These are phyloP conservation scores for Solenopsis invicta DNA, from an alignment of 1,140 invertebrate species.

Conservation along the genomic window DNA sequence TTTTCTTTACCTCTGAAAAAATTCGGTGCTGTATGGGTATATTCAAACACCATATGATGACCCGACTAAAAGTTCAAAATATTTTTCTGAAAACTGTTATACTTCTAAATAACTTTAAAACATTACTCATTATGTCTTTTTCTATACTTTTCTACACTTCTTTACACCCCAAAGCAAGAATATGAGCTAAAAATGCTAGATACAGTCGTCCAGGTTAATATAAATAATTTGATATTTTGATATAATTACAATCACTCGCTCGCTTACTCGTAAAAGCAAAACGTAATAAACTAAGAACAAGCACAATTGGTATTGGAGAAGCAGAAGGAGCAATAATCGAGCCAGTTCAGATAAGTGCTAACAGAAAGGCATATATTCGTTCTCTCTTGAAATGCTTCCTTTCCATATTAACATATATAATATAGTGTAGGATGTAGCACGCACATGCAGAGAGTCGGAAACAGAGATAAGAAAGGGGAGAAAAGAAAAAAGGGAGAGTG, in stretches of 20 bases:
- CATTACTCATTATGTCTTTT: no score
- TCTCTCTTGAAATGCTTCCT: background rate
- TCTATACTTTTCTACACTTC: no score
- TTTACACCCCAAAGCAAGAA: no score
- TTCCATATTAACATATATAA: background rate
- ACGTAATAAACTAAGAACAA: background rate
- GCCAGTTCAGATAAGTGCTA: slow-evolving; percentile 56
- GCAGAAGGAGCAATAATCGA: slow-evolving; percentile 62
- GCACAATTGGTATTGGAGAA: background rate
- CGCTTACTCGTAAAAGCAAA: background rate
- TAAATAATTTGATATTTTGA: background rate
- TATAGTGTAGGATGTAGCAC: background rate
- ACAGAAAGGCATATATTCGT: slow-evolving; percentile 65
- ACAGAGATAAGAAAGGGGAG: background rate
- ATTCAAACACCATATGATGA: no score
- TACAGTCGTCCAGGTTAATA: no score
- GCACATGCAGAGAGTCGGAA: background rate
- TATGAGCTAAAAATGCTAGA: no score
- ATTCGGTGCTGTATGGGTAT: no score
- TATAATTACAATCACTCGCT: background rate
- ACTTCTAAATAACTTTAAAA: no score
- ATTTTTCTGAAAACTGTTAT: no score
- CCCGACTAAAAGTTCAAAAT: no score
- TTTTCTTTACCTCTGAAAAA: no score
- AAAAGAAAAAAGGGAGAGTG: background rate